Conservation (phyloP, 2,113 vertebrate genomes). For the Gracilinanus agilis region DNA sequence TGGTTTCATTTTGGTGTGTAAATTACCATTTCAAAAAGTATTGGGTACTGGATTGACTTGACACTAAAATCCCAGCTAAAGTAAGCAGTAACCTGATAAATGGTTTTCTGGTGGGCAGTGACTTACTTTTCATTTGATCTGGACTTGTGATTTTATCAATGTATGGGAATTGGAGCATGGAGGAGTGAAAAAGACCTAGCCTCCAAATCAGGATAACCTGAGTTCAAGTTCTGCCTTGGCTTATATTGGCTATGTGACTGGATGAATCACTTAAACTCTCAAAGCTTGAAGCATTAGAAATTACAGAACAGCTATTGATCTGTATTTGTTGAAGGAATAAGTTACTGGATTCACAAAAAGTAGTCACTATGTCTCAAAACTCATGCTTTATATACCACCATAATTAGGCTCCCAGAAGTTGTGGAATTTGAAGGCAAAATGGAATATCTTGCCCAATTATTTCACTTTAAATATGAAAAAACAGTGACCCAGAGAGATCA, state of each 20-base stretch:
- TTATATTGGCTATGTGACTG: background rate
- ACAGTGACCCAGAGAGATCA: background rate
- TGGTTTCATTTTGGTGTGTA: slow-evolving; percentile 43
- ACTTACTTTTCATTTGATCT: background rate
- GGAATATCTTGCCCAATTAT: background rate
- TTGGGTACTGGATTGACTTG: slow-evolving; percentile 38
- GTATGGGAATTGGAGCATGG: background rate
- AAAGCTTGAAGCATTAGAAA: background rate
- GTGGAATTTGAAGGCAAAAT: background rate
- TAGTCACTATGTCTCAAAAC: background rate
- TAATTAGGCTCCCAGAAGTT: background rate
- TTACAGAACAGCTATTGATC: background rate
- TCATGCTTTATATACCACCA: background rate
- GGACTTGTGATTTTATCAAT: background rate
- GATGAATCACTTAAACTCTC: background rate
- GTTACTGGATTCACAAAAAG: background rate
- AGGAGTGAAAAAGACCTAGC: background rate
- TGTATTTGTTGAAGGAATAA: background rate
- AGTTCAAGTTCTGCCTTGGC: background rate
- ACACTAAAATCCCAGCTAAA: slow-evolving; percentile 14
- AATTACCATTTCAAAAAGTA: slow-evolving; percentile 14
- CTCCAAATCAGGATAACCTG: background rate
- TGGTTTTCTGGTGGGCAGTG: background rate
- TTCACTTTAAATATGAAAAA: background rate
- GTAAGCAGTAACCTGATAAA: slow-evolving; percentile 19